Base-by-base conservation (phyloP, 2,888 invertebrate genomes). In the Odontocerum albicorne region DNA sequence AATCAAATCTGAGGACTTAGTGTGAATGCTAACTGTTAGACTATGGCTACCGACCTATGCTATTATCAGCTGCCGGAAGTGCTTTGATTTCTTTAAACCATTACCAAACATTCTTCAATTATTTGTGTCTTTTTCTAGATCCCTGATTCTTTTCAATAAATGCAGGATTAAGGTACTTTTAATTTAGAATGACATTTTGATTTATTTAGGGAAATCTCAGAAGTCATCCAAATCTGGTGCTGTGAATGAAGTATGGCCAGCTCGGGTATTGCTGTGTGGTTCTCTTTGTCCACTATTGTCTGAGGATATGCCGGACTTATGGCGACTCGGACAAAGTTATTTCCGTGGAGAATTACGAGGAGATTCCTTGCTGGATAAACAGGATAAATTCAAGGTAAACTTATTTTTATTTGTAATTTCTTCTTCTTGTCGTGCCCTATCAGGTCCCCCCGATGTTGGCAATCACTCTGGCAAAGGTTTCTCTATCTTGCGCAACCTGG, bases 281-380 rank as follows among this genome's bases (percentile, higher is more conserved):
- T 76, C 77, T 49, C 70, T 71, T 49, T 72, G 77, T 63, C 74
- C 72, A 17, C 75, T 75, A 49, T 68, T 77, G 19, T 65, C 72
- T 1, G 63, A 70, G 8, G 73, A 74, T 63, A 83, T 97, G 67
- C 92, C 93, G 22, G 93, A 96, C 70, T 82, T 99, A 65, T 98
- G 96, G 96, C 91, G 94, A 68, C 82, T 99, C 1, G 96, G 97
- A 0, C 88, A 95, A 66, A 86, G 93, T 32, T 98, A 98, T 79
- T 96, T 96, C 71, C 88, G 89, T 3, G 92, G 92, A 4, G 91
- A 94, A 67, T 73, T 96, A 50, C 85, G 87, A 64, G 86, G 89
- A 0, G 85, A 88, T 61, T 80, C 85, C 8, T 87, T 87, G 67
- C 71, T 81, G 2, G 83, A 85, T n/a, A 81, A 89, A 47, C 90